Evolutionary conservation across 2,113 vertebrate genomes (phyloP).

Genomic region (Phaetusa simplex): DNA sequence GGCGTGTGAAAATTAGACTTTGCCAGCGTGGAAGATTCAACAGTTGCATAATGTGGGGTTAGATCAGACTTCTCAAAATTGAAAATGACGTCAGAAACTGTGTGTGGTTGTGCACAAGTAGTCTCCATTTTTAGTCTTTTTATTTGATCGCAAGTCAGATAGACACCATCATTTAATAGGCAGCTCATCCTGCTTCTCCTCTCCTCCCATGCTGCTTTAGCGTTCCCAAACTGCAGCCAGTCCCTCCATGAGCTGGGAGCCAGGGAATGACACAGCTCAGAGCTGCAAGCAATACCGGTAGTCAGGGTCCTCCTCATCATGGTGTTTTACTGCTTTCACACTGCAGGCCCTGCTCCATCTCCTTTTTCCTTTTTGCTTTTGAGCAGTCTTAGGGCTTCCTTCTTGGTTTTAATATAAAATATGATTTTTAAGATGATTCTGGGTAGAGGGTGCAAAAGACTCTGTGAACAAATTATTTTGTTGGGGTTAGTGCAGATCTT

Average conservation of each 20-base stretch:
- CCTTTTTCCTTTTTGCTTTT: not conserved
- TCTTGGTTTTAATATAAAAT: not conserved
- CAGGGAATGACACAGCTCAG: not conserved
- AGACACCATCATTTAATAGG: not conserved
- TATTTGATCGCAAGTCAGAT: not conserved
- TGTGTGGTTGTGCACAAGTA: constrained; percentile 11
- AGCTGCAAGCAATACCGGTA: not conserved
- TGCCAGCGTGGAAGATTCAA: constrained; percentile 11
- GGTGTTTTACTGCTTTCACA: not conserved
- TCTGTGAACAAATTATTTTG: not conserved
- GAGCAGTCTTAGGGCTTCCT: not conserved
- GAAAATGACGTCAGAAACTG: constrained; percentile 34
- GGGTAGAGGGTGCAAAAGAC: not conserved
- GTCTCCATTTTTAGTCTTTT: constrained; percentile 19
- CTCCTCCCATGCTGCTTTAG: not conserved
- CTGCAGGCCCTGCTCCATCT: not conserved
- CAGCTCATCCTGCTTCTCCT: not conserved
- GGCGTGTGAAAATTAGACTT: constrained; percentile 56
- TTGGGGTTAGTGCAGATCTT: not conserved
- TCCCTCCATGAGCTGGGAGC: not conserved
- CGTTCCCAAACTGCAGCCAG: not conserved
- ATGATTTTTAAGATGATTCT: not conserved
- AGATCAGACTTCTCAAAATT: constrained; percentile 16
- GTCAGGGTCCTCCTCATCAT: not conserved
- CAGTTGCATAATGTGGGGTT: constrained; percentile 44